Evolutionary conservation across 2,113 vertebrate species (phyloP), one percentile per base, ranked within the genome.

Genomic region (Hydrochoerus hydrochaeris): DNA sequence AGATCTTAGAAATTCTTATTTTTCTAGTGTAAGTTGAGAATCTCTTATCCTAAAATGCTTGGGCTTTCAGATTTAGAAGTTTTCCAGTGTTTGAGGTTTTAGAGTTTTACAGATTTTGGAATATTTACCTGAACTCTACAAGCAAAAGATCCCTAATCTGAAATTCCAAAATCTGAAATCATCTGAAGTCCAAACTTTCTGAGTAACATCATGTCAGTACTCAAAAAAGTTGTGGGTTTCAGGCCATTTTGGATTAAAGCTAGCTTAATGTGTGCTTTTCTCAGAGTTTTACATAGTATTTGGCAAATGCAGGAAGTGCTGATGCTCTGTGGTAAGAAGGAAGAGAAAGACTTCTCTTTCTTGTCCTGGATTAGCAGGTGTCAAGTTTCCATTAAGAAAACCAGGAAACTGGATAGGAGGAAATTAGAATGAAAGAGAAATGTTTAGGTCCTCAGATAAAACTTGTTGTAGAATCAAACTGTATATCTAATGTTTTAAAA

Each of bases 351-450:
- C 13, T 3, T 6, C 10, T 44, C 8, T 85, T 96, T 63, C 32
- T 28, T 87, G 26, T 49, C 63, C 41, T 88, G 52, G 58, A 32
- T 88, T 91, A 65, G 52, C 58, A 83, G 4, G 38, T 92, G 57
- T 96, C 32, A 52, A 38, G 8, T 57, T 89, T 95, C 46, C 26
- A n/a, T 57, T 81, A 22, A 30, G 46, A 96, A 94, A 83, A 91
- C 62, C 80, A 41, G 46, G n/a, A 87, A 84, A 83, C 20, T 20
- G 46, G 49, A 75, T 49, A 38, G 78, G 44, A 97, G 28, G 46
- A 78, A 73, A 49, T 63, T 32, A 88, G 81, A 88, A 86, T 82
- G 62, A 92, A 78, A 88, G 77, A 92, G 73, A 52, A 91, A 87
- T 73, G 3, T n/a, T 87, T 85, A 63, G 24, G 14, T 75, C 44